phyloP scores from a whole-genome alignment of 2,888 invertebrate genomes.

The Synanthedon vespiformis region DNA sequence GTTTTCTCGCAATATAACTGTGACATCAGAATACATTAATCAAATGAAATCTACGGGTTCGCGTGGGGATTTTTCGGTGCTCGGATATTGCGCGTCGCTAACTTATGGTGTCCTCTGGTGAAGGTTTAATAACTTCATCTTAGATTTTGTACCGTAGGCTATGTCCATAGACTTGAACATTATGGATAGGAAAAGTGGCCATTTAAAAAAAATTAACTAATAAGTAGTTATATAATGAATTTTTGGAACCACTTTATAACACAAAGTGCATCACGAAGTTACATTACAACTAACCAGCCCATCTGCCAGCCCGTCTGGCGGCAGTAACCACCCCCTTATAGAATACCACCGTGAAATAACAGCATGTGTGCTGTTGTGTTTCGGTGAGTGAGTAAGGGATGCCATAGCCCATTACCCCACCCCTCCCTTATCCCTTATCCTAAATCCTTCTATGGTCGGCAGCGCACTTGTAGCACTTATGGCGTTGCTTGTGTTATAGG shows the following conservation, averaged over 20 bases:
- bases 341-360: no score
- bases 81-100: slow-evolving; percentile 53
- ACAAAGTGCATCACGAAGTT: background rate
- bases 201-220: background rate
- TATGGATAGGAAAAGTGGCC: background rate
- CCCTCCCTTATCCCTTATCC: no score
- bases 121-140: slow-evolving; percentile 27
- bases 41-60: slow-evolving; percentile 34
- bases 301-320: no score
- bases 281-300: no score
- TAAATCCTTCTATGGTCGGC: no score
- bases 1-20: slow-evolving; percentile 54
- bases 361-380: no score
- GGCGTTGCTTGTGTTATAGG: no score
- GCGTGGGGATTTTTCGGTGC: slow-evolving; percentile 34
- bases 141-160: slow-evolving; percentile 7
- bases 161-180: slow-evolving; percentile 1
- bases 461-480: no score
- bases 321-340: no score
- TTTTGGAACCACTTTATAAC: background rate
- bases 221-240: background rate
- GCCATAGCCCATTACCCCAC: no score
- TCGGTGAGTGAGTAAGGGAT: no score
- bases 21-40: slow-evolving; percentile 64
- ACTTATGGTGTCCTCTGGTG: slow-evolving; percentile 45